Evolutionary conservation across 2,113 vertebrate genomes (phyloP).

Genomic region (Acanthochromis polyacanthus): DNA sequence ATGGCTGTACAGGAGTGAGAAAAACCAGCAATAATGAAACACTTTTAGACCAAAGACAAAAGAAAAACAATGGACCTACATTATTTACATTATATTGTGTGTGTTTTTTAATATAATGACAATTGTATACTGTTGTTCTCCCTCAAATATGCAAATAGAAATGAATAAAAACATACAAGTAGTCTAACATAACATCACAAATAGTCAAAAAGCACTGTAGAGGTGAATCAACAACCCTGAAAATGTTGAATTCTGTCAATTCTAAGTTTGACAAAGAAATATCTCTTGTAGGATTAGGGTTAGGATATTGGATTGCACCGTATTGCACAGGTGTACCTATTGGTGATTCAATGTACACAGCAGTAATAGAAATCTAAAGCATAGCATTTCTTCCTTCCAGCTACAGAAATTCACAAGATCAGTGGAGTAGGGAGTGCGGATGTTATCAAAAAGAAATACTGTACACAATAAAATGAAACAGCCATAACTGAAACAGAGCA

Average conservation of each 20-base stretch:
- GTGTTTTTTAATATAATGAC: too few relatives aligned
- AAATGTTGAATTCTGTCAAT: not conserved
- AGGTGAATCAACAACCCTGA: not conserved
- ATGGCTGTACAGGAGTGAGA: slow-evolving; percentile 83
- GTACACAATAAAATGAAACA: slow-evolving; percentile 49
- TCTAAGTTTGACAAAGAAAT: not conserved
- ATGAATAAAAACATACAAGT: not conserved
- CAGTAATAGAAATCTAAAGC: not conserved
- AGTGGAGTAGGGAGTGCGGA: not conserved
- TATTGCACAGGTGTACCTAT: not conserved
- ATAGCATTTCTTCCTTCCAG: not conserved
- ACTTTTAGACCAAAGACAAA: too few relatives aligned
- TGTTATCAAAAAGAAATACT: slow-evolving; percentile 40
- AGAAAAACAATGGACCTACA: too few relatives aligned
- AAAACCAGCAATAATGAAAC: not conserved
- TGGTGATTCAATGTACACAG: not conserved
- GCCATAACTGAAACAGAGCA: slow-evolving; percentile 42
- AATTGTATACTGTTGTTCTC: too few relatives aligned
- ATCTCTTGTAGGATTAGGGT: not conserved
- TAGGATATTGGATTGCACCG: not conserved
- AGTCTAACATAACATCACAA: not conserved
- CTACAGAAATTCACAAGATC: slow-evolving; percentile 6
- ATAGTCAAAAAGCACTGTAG: not conserved
- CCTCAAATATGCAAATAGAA: not conserved
- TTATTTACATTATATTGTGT: too few relatives aligned